Conservation (phyloP, 2,888 invertebrate genomes). For the Nymphalis polychloros region DNA sequence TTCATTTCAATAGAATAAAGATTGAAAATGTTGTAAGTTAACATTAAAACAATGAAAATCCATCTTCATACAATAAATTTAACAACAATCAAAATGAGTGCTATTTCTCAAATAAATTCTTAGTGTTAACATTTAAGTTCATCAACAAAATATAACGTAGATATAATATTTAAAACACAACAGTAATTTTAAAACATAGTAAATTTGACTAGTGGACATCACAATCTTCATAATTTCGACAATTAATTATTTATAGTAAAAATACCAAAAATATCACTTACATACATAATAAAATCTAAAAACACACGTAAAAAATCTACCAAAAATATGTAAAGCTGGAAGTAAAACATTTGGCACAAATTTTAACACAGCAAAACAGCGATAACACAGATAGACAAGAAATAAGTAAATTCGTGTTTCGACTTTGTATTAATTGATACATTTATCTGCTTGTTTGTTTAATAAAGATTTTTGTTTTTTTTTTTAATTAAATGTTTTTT, state of each 20-base stretch:
- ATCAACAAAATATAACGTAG: background rate
- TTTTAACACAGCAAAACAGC: constrained; percentile 24
- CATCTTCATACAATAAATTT: too few relatives aligned
- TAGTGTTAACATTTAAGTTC: too few relatives aligned
- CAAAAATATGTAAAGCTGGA: constrained; percentile 32
- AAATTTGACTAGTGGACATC: constrained; percentile 4
- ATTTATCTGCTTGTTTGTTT: background rate
- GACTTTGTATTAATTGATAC: background rate
- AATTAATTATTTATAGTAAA: background rate
- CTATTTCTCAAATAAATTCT: too few relatives aligned
- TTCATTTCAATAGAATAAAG: background rate
- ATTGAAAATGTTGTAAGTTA: background rate
- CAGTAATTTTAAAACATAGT: background rate
- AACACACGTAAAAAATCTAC: constrained; percentile 16
- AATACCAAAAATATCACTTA: background rate
- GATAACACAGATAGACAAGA: constrained; percentile 18
- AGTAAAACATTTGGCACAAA: constrained; percentile 43
- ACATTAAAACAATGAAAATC: background rate
- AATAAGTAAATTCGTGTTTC: constrained; percentile 15
- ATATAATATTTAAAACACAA: background rate
- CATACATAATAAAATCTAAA: constrained; percentile 7
- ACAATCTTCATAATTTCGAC: constrained; percentile 1
- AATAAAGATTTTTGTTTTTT: too few relatives aligned
- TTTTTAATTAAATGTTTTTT: too few relatives aligned
- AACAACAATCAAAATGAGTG: too few relatives aligned